Percentiles rank a stretch among this genome's conserved stretches.
These are phyloP conservation scores for Doryteuthis pealeii DNA, from an alignment of 1,140 invertebrate genomes.

Conservation along the genomic window DNA sequence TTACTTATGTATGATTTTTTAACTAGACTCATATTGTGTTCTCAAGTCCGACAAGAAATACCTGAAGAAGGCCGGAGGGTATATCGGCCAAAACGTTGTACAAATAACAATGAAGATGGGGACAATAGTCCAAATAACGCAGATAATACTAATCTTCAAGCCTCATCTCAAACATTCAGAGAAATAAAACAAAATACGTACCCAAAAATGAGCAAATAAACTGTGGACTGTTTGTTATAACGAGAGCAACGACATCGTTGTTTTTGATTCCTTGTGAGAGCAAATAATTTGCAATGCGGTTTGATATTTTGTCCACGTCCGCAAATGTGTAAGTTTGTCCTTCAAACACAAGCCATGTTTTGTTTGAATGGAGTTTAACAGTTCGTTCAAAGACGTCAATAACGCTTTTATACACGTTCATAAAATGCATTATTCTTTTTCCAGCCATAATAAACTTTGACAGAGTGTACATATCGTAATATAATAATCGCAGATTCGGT, in stretches of 20 bases:
- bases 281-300: slow-evolving; percentile 41
- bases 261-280: slow-evolving; percentile 26
- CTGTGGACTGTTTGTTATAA: slow-evolving; percentile 45
- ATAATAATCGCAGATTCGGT: slow-evolving; percentile 35
- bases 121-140: too few species aligned
- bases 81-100: too few species aligned
- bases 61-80: too few species aligned
- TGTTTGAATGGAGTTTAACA: slow-evolving; percentile 29
- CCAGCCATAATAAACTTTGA: slow-evolving; percentile 12
- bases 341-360: slow-evolving; percentile 43
- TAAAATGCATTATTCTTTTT: slow-evolving; percentile 13
- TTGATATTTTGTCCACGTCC: slow-evolving; percentile 41
- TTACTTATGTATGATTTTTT: too few species aligned
- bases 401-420: slow-evolving; percentile 20
- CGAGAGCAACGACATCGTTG: slow-evolving; percentile 42
- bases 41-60: too few species aligned
- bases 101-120: too few species aligned
- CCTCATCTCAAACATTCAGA: too few species aligned
- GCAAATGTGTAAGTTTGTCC: slow-evolving; percentile 39
- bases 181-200: slow-evolving; percentile 22
- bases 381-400: slow-evolving; percentile 46
- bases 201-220: slow-evolving; percentile 53
- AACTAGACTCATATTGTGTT: too few species aligned
- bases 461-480: slow-evolving; percentile 26
- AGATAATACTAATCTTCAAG: too few species aligned